Base-by-base conservation (phyloP, 2,797 vertebrate species). In the Poeciliopsis infans region DNA sequence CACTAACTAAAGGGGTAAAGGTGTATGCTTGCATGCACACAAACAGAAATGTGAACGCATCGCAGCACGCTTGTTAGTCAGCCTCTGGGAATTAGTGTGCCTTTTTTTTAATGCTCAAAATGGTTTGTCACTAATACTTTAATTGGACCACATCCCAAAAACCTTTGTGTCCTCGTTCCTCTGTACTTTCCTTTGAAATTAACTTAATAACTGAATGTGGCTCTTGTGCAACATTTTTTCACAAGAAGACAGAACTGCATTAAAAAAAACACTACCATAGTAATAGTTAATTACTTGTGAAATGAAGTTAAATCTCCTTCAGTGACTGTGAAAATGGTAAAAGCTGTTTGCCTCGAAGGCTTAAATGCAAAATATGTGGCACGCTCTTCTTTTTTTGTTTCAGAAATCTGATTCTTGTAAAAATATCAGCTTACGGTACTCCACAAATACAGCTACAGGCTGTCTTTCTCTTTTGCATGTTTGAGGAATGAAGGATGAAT, bases 381-480 rank as follows among this genome's bases (percentile, higher is more conserved):
- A 93, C 92, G 79, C 84, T 92, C 92, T 90, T 87, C 84, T 89
- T 93, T 87, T 93, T 92, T 88, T 93, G 88, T 94, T 92, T 92
- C 79, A 93, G 93, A 94, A 94, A 94, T 90, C 88, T 75, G 91
- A 95, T 87, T 93, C 92, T 93, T 95, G 93, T 95, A 82, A 90
- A 92, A 93, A 92, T 93, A 94, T 95, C 93, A 68, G 83, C 91
- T 95, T 94, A 91, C 92, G 68, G 84, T 71, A 43, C 88, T 86
- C 92, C 89, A 93, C 82, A 89, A 92, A 92, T 90, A 89, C 85
- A 85, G 88, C 93, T 74, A 41, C 49, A 74, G 88, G 94, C 74
- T 2, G 77, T 86, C 87, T 94, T 91, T 83, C 87, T 88, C 78
- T 82, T 82, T 89, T 77, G 82, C 79, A 43, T 88, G 86, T 89